A percentile compares a stretch with the other conserved stretches of the same genome.
Evolutionary conservation across 1,140 invertebrate species (phyloP).

Genomic region (Drosophila arizonae): DNA sequence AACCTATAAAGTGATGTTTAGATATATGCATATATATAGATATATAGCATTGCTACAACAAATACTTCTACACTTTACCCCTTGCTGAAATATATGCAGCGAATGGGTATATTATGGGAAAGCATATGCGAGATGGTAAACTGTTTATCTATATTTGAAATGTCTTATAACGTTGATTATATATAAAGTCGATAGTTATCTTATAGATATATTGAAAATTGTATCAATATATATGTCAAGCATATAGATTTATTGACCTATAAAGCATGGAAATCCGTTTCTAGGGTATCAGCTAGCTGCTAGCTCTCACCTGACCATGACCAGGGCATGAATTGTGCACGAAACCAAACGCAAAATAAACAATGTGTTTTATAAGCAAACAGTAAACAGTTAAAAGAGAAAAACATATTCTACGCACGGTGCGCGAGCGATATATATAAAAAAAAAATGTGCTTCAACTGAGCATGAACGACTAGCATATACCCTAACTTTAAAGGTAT

Average conservation of each 20-base stretch:
- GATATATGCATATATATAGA: neutral
- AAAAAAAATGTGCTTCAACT: neutral
- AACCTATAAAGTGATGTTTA: neutral
- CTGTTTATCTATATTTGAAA: too few relatives aligned
- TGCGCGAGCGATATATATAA: conserved; percentile 47
- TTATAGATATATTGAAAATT: too few relatives aligned
- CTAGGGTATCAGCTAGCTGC: neutral
- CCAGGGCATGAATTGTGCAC: conserved; percentile 36
- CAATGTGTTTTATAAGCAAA: conserved; percentile 67
- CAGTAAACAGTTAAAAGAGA: conserved; percentile 26
- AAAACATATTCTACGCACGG: conserved; percentile 65
- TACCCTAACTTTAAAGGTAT: too few relatives aligned
- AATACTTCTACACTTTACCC: too few relatives aligned
- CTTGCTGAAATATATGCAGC: too few relatives aligned
- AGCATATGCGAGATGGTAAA: neutral
- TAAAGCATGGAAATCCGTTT: neutral
- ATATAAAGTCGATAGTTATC: too few relatives aligned
- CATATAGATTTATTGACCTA: too few relatives aligned
- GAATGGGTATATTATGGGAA: neutral
- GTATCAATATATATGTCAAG: too few relatives aligned
- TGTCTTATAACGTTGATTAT: too few relatives aligned
- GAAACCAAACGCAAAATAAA: conserved; percentile 58
- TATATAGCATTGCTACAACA: too few relatives aligned
- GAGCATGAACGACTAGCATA: too few relatives aligned
- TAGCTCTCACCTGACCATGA: neutral